Percentiles rank a stretch among this genome's conserved stretches.
Evolutionary conservation across 2,888 invertebrate species (phyloP).

Genomic region (Mimas tiliae): DNA sequence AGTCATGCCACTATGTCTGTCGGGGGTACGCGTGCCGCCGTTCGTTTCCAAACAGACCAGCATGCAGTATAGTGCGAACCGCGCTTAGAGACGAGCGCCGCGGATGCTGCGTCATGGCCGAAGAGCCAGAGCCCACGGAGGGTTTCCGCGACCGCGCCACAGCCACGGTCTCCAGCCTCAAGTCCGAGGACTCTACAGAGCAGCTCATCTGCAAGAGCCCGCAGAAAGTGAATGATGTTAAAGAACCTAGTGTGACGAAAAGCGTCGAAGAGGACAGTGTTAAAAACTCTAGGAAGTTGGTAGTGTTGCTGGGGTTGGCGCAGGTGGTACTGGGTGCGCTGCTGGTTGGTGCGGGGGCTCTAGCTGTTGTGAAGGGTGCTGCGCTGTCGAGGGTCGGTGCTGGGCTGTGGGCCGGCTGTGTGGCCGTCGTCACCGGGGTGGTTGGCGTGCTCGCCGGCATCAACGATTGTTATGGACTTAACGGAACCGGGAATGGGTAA

Average conservation of each 20-base stretch:
- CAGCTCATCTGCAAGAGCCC: constrained; percentile 85
- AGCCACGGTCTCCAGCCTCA: constrained; percentile 77
- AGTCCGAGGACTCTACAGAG: constrained; percentile 84
- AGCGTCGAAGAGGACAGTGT: constrained; percentile 73
- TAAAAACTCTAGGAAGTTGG: constrained; percentile 56
- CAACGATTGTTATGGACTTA: constrained; percentile 81
- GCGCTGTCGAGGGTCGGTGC: constrained; percentile 85
- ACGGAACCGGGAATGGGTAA: constrained; percentile 62
- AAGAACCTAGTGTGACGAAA: constrained; percentile 70
- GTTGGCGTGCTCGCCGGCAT: constrained; percentile 87
- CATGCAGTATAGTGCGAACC: constrained; percentile 45
- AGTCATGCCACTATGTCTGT: constrained; percentile 32
- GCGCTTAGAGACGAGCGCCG: constrained; percentile 39
- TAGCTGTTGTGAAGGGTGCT: constrained; percentile 87
- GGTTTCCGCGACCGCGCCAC: constrained; percentile 53
- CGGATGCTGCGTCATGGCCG: constrained; percentile 44
- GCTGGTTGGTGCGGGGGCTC: constrained; percentile 86
- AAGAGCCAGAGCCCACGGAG: constrained; percentile 42
- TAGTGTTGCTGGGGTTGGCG: constrained; percentile 83
- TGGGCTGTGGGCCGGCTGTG: constrained; percentile 88
- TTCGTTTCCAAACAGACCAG: constrained; percentile 29
- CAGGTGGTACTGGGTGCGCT: constrained; percentile 87
- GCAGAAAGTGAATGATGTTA: constrained; percentile 57
- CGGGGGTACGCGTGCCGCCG: constrained; percentile 36
- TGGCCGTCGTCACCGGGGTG: constrained; percentile 86